Conservation (phyloP, 2,888 invertebrate species). For the Dioctria rufipes region DNA sequence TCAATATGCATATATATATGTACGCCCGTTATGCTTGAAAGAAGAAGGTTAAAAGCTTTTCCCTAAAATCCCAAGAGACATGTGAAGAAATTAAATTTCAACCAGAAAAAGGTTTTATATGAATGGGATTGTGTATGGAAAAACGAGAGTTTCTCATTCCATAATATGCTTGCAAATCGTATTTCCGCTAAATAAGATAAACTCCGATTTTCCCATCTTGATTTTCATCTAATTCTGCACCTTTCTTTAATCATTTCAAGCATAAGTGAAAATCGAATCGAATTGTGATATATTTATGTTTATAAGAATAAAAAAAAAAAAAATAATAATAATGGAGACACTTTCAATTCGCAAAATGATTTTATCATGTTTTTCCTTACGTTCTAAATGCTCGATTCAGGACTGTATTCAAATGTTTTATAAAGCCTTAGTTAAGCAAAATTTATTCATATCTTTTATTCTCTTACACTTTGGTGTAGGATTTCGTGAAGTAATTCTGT, state of each 20-base stretch:
- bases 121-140: neutral
- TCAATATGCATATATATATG: neutral
- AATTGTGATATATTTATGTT: neutral
- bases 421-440: no score
- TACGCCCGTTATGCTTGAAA: neutral
- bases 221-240: neutral
- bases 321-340: neutral
- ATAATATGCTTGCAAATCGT: constrained; percentile 30
- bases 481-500: no score
- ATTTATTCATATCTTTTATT: no score
- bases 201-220: neutral
- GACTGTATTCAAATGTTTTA: no score
- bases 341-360: neutral
- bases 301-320: neutral
- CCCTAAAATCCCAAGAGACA: constrained; percentile 12
- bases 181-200: constrained; percentile 13
- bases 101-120: neutral
- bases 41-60: neutral
- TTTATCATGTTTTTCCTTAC: neutral
- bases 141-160: neutral
- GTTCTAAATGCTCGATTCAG: no score
- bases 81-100: constrained; percentile 37
- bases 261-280: neutral
- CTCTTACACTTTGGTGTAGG: no score
- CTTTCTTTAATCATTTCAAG: neutral